phyloP scores from a whole-genome alignment of 2,888 invertebrate species.

The Amblyjoppa proteus region DNA sequence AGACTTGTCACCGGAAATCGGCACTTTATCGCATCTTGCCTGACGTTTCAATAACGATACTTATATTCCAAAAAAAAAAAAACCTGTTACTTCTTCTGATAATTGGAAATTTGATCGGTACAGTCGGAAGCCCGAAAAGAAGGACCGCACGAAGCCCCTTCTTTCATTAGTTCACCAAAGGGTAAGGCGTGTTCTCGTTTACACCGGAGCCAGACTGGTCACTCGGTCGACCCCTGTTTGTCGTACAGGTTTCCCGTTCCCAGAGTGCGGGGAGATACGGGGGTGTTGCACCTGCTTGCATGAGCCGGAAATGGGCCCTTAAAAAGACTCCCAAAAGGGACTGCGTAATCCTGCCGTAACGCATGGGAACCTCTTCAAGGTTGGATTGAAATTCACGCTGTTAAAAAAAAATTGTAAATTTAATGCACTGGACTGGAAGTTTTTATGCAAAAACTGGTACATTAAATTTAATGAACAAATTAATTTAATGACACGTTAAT shows the following conservation, averaged over 20 bases:
- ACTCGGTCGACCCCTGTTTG: conserved; percentile 7
- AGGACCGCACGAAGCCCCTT: conserved; percentile 31
- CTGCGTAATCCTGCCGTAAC: conserved; percentile 46
- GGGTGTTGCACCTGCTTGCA: conserved; percentile 75
- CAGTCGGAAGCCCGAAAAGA: conserved; percentile 51
- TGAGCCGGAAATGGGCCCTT: conserved; percentile 77
- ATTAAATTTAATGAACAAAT: too few species aligned
- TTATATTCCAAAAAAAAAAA: conserved; percentile 16
- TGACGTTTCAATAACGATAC: conserved; percentile 32
- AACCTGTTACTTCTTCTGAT: neutral
- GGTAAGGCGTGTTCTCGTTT: conserved; percentile 4
- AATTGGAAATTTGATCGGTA: conserved; percentile 55
- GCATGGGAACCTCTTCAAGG: neutral
- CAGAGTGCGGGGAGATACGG: conserved; percentile 28
- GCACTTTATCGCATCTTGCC: neutral
- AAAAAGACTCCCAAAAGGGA: conserved; percentile 72
- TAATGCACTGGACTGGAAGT: too few species aligned
- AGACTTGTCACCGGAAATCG: conserved; percentile 26
- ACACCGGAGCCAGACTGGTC: conserved; percentile 23
- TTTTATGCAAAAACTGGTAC: too few species aligned
- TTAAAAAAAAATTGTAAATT: too few species aligned
- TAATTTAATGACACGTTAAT: too few species aligned
- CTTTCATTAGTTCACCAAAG: conserved; percentile 18
- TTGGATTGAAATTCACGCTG: neutral
- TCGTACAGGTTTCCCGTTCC: conserved; percentile 10